Base-by-base conservation (phyloP, 2,797 vertebrate species). In the Notolepis coatsorum region DNA sequence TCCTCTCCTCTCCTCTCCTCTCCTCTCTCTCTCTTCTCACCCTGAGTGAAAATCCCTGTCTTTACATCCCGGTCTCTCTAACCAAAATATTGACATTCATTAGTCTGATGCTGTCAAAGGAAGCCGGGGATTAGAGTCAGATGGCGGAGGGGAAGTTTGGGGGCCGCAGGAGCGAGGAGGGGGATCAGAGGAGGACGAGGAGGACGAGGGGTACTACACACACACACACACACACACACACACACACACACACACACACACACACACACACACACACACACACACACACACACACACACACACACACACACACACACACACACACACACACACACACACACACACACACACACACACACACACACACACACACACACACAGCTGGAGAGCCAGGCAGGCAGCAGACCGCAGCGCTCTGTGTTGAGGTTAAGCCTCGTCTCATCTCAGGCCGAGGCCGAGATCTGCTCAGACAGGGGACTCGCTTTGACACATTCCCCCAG, bases 71-170 rank as follows among this genome's bases (percentile, higher is more conserved):
- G 56, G 71, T 80, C 18, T 51, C 52, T 65, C 39, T 71, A 78
- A 88, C 81, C 79, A 79, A 89, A 89, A 90, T 92, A 90, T 91
- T 91, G 84, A 89, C 73, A 39, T 89, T 88, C 80, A 90, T 88
- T 90, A 89, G 77, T 85, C 71, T 80, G 84, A 85, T 90, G 65
- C 79, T 88, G 89, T 92, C 82, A 87, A 84, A 92, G 85, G 80
- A 88, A 87, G 79, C 75, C 52, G 48, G 78, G 80, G 81, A 92
- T 91, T 86, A 87, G 72, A 86, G 81, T 91, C 92, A 92, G 87
- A 91, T 92, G 88, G 77, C 9, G 66, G 50, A 66, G 43, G 63
- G 68, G 79, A 85, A 73, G 73, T 76, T 65, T 65, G 62, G 71
- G 79, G 78, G 79, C 75, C 83, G 10, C 77, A 88, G 80, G 78